Percentiles rank a stretch among this genome's conserved stretches.
Conservation (phyloP, 2,797 vertebrate genomes). For the Taenioides sp. region DNA sequence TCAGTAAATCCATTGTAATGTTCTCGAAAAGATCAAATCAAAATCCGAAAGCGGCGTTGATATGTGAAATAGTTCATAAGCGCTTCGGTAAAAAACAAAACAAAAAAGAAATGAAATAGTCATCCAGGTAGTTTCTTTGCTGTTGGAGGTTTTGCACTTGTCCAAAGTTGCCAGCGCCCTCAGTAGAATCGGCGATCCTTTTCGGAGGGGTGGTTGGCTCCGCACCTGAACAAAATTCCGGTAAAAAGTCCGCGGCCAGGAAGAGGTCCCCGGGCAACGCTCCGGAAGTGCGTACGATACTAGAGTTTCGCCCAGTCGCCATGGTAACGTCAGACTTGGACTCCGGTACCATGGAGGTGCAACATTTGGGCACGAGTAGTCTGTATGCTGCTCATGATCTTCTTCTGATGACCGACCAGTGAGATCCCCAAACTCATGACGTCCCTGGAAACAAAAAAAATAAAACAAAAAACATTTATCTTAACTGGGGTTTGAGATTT, state of each 20-base stretch:
- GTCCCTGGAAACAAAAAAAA: conserved; percentile 81
- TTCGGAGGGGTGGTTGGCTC: conserved; percentile 71
- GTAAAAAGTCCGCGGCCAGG: conserved; percentile 56
- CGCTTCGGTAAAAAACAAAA: conserved; percentile 39
- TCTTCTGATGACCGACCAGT: conserved; percentile 98
- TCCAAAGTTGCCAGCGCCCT: conserved; percentile 50
- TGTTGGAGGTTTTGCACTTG: conserved; percentile 46
- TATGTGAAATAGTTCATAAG: conserved; percentile 68
- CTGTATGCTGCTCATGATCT: conserved; percentile 99
- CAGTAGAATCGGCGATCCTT: conserved; percentile 55
- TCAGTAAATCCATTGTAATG: conserved; percentile 64
- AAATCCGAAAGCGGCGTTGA: conserved; percentile 56
- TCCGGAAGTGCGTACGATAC: conserved; percentile 52
- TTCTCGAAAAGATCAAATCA: conserved; percentile 17
- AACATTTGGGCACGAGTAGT: conserved; percentile 99
- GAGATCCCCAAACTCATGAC: conserved; percentile 99
- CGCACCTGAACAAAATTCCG: conserved; percentile 49
- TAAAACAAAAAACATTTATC: conserved; percentile 61
- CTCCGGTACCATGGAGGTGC: conserved; percentile 93
- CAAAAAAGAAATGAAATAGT: conserved; percentile 24
- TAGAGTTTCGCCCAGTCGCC: conserved; percentile 60
- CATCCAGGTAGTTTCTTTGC: conserved; percentile 67
- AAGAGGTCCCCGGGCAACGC: conserved; percentile 69
- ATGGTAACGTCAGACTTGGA: conserved; percentile 89
- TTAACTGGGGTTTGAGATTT: conserved; percentile 27